These are phyloP conservation scores for Tyria jacobaeae DNA, from an alignment of 2,888 invertebrate genomes.

Conservation along the genomic window DNA sequence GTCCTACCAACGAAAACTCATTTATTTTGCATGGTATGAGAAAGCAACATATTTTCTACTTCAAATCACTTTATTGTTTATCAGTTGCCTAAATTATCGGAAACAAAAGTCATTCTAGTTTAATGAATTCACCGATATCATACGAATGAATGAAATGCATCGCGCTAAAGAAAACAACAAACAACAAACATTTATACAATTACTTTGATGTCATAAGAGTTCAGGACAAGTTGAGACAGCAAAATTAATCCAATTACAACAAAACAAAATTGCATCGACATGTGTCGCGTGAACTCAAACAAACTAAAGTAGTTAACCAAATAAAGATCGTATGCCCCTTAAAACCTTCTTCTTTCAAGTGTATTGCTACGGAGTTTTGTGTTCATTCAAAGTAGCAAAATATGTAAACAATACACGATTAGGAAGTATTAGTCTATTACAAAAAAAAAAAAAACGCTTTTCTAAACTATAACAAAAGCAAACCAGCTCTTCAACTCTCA, in stretches of 20 bases:
- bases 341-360: conserved; percentile 5
- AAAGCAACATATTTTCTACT: too few relatives aligned
- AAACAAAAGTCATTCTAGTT: too few relatives aligned
- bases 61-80: too few relatives aligned
- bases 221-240: conserved; percentile 3
- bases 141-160: too few relatives aligned
- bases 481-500: not conserved
- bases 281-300: too few relatives aligned
- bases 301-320: not conserved
- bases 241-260: conserved; percentile 21
- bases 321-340: conserved; percentile 8
- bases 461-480: conserved; percentile 8
- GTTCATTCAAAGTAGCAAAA: too few relatives aligned
- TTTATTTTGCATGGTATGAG: too few relatives aligned
- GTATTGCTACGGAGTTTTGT: not conserved
- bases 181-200: not conserved
- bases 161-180: not conserved
- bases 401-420: not conserved
- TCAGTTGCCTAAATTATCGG: too few relatives aligned
- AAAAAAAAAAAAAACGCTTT: not conserved
- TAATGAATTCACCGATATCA: too few relatives aligned
- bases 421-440: not conserved
- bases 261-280: conserved; percentile 11
- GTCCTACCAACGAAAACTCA: too few relatives aligned
- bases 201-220: not conserved